These are phyloP conservation scores for Eclectus roratus DNA, from an alignment of 2,113 vertebrate species.

Conservation along the genomic window DNA sequence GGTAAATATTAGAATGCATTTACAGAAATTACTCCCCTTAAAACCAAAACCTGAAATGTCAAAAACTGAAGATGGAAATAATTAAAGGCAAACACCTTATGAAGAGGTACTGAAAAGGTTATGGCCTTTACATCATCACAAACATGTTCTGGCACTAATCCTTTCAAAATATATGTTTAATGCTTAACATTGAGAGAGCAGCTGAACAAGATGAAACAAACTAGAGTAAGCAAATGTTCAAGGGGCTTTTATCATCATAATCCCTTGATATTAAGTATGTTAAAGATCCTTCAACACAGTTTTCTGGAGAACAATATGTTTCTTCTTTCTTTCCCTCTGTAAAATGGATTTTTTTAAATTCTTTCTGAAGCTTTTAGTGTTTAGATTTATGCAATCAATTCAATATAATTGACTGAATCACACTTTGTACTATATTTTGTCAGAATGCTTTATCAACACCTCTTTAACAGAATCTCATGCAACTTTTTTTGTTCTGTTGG, in stretches of 20 bases:
- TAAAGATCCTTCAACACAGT: slow-evolving; percentile 17
- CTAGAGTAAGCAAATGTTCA: background rate
- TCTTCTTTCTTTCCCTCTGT: background rate
- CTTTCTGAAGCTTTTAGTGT: slow-evolving; percentile 25
- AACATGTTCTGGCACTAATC: slow-evolving; percentile 24
- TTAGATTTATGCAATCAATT: slow-evolving; percentile 38
- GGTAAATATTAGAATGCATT: background rate
- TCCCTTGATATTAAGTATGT: background rate
- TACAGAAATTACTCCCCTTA: background rate
- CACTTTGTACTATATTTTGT: slow-evolving; percentile 14
- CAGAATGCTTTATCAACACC: slow-evolving; percentile 40
- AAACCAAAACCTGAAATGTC: background rate
- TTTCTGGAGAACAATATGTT: background rate
- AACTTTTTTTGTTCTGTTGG: background rate
- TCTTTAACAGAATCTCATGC: slow-evolving; percentile 16
- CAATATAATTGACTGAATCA: background rate
- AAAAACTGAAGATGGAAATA: background rate
- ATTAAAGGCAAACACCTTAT: background rate
- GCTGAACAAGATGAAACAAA: slow-evolving; percentile 49
- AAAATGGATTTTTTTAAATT: background rate
- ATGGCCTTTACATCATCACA: slow-evolving; percentile 37
- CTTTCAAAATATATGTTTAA: slow-evolving; percentile 46
- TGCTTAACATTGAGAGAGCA: slow-evolving; percentile 38
- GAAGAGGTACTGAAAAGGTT: slow-evolving; percentile 26
- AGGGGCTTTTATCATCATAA: background rate